A percentile compares a stretch with the other conserved stretches of the same genome.
phyloP scores from a whole-genome alignment of 2,888 invertebrate genomes.

The Ectobius pallidus region DNA sequence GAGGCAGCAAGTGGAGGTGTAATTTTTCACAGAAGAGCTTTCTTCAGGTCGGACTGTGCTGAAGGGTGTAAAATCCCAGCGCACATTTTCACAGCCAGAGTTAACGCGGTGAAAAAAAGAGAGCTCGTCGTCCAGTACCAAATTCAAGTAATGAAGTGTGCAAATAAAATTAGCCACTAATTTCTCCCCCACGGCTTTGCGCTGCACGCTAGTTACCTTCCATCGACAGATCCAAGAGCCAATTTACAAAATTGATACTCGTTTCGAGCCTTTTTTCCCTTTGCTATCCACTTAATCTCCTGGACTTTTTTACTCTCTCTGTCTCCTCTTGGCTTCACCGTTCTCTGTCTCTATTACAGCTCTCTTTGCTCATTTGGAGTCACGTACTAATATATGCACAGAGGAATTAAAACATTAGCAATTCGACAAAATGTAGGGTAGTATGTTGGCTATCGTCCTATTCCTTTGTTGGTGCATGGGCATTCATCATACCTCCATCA shows the following conservation, averaged over 20 bases:
- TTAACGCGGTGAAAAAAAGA: neutral
- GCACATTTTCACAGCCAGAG: neutral
- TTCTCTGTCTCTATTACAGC: neutral
- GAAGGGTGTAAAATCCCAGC: neutral
- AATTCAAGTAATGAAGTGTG: neutral
- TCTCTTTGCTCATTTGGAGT: too few species aligned
- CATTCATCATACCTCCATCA: too few species aligned
- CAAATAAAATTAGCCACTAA: conserved; percentile 2
- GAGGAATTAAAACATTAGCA: too few species aligned
- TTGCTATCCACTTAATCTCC: neutral
- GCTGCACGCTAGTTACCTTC: neutral
- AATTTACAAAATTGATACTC: conserved; percentile 1
- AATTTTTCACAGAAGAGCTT: neutral
- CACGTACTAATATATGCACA: too few species aligned
- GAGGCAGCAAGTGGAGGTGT: neutral
- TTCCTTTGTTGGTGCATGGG: too few species aligned
- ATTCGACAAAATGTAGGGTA: too few species aligned
- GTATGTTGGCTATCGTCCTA: too few species aligned
- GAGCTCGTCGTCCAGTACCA: neutral
- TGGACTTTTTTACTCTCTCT: neutral
- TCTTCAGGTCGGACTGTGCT: neutral
- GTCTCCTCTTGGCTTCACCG: neutral
- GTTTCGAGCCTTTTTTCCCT: neutral
- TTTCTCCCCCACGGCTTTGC: neutral
- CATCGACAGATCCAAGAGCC: conserved; percentile 3